Percentiles rank a stretch among this genome's conserved stretches.
Evolutionary conservation across 2,113 vertebrate species (phyloP).

Genomic region (Bos taurus): DNA sequence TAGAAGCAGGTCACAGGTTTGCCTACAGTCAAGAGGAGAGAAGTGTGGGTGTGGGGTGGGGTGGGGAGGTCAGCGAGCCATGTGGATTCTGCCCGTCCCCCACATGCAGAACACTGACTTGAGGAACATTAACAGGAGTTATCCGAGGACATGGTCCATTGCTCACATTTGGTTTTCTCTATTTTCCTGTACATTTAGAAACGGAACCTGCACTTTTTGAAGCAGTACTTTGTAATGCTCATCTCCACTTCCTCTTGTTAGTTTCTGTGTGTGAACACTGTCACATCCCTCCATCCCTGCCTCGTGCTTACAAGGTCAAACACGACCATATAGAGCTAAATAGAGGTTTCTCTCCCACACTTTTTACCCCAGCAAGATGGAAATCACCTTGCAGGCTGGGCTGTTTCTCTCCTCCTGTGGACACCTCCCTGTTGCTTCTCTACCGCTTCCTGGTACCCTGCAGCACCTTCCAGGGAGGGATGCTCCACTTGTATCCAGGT

Average conservation of each 20-base stretch:
- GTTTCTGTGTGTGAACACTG: neutral
- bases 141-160: neutral
- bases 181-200: neutral
- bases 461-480: neutral
- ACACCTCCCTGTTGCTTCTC: too few relatives aligned
- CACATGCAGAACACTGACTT: neutral
- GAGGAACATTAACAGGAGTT: neutral
- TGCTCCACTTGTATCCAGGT: neutral
- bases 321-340: neutral
- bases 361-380: neutral
- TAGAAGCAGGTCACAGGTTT: neutral
- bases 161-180: neutral
- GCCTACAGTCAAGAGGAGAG: neutral
- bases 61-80: neutral
- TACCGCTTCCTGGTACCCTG: neutral
- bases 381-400: too few relatives aligned
- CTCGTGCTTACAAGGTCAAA: neutral
- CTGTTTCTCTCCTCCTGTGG: neutral
- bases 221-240: neutral
- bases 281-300: rapidly evolving
- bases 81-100: neutral
- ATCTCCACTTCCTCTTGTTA: neutral
- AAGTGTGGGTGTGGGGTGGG: neutral
- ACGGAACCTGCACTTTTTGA: rapidly evolving
- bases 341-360: neutral